Evolutionary conservation across 2,797 vertebrate genomes (phyloP).

Genomic region (Dicrostonyx torquatus): DNA sequence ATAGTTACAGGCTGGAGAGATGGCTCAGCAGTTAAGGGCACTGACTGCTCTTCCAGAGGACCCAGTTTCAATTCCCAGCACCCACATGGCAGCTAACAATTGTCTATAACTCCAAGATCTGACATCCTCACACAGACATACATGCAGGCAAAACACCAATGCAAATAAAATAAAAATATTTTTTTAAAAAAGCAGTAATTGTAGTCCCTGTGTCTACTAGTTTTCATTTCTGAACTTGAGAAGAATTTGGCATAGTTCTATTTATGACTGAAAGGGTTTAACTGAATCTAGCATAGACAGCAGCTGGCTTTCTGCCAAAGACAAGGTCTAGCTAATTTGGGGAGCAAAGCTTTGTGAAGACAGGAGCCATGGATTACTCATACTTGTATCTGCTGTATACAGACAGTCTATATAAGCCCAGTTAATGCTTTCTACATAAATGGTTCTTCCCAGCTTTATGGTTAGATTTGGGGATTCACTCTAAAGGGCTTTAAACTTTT

Average conservation of each 20-base stretch:
- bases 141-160: neutral
- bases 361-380: neutral
- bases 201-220: neutral
- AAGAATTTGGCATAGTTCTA: neutral
- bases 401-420: neutral
- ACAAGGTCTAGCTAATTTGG: neutral
- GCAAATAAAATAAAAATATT: neutral
- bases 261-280: neutral
- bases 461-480: conserved; percentile 21
- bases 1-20: neutral
- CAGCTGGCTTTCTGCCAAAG: neutral
- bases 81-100: neutral
- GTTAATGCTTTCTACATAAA: conserved; percentile 31
- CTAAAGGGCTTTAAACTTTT: neutral
- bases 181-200: neutral
- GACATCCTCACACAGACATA: neutral
- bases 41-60: neutral
- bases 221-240: conserved; percentile 40
- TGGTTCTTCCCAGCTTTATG: neutral
- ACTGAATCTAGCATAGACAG: neutral
- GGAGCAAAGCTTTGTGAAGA: neutral
- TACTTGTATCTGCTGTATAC: neutral
- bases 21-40: neutral
- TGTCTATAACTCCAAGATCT: neutral
- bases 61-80: neutral